Percentiles rank a stretch among this genome's conserved stretches.
These are phyloP conservation scores for Mustela lutreola DNA, from an alignment of 2,113 vertebrate species.

Conservation along the genomic window DNA sequence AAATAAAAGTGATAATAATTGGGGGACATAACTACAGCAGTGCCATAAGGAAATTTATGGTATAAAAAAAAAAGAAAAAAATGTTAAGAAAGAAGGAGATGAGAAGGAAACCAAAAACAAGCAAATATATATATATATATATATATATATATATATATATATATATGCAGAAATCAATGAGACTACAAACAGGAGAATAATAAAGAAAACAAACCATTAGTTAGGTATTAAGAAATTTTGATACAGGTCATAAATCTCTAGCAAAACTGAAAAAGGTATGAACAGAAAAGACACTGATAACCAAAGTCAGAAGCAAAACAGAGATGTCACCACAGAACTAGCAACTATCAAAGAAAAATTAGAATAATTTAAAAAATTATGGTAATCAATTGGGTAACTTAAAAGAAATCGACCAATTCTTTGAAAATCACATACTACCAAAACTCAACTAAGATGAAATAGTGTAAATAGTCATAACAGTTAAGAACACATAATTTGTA, in stretches of 20 bases:
- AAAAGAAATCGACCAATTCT: background rate
- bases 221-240: background rate
- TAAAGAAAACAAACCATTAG: background rate
- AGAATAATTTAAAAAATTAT: background rate
- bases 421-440: background rate
- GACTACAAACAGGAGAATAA: background rate
- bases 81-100: background rate
- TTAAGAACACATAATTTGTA: background rate
- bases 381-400: background rate
- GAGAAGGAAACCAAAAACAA: background rate
- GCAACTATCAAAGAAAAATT: background rate
- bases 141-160: too few species aligned
- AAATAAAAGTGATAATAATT: background rate
- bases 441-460: background rate
- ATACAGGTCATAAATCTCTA: background rate
- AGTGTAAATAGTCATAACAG: background rate
- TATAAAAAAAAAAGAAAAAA: background rate
- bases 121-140: background rate
- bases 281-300: background rate
- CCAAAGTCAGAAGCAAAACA: background rate
- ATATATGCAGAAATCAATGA: too few species aligned
- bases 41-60: background rate
- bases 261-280: background rate
- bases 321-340: background rate
- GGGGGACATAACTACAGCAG: background rate